Conservation (phyloP, 2,888 invertebrate species). For the Sinotaia quadrata region DNA sequence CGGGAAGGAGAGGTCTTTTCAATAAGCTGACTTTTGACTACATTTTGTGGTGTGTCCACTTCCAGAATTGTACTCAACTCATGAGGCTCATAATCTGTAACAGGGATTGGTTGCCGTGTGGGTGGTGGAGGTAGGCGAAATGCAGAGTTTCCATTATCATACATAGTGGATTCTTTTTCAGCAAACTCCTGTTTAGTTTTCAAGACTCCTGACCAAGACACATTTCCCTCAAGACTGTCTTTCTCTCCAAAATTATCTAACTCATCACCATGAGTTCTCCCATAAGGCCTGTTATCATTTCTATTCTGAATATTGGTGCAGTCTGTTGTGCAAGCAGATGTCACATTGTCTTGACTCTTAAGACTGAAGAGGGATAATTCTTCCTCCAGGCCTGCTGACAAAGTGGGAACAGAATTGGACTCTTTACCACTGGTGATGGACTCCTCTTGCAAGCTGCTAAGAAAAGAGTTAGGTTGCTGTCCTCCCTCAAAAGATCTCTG, state of each 20-base stretch:
- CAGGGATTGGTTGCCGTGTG: neutral
- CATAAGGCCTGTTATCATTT: too few relatives aligned
- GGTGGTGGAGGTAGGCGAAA: conserved; percentile 4
- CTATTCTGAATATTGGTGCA: too few relatives aligned
- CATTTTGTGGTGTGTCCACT: conserved; percentile 55
- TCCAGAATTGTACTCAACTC: conserved; percentile 62
- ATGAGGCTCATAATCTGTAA: conserved; percentile 36
- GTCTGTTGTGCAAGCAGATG: too few relatives aligned
- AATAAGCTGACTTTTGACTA: neutral
- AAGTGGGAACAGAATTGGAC: too few relatives aligned
- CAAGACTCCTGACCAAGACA: neutral
- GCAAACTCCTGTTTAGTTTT: neutral
- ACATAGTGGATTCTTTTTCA: neutral
- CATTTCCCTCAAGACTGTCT: too few relatives aligned
- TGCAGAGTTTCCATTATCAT: neutral
- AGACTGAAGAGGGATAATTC: too few relatives aligned
- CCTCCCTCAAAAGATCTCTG: neutral
- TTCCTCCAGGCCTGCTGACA: too few relatives aligned
- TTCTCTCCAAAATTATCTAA: too few relatives aligned
- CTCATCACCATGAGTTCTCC: too few relatives aligned
- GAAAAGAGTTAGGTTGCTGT: neutral
- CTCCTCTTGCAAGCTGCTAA: conserved; percentile 11
- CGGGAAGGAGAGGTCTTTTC: neutral
- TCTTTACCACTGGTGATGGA: conserved; percentile 1
- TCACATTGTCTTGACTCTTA: conserved; percentile 5